Conservation (phyloP, 2,797 vertebrate genomes). For the Cetoscarus ocellatus region DNA sequence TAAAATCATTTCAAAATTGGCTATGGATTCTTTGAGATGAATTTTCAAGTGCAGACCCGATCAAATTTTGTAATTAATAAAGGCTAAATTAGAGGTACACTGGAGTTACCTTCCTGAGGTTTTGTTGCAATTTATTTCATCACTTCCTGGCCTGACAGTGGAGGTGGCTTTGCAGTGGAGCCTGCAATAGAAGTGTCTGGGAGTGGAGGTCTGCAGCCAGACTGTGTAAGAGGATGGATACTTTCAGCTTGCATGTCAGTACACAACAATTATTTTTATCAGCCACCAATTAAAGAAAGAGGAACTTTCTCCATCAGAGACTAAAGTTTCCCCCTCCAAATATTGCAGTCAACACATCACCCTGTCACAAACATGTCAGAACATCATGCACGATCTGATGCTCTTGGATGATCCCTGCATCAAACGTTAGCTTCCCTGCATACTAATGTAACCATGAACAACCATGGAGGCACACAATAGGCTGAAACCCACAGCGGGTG, state of each 20-base stretch:
- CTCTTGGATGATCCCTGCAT: slow-evolving; percentile 55
- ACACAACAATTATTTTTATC: background rate
- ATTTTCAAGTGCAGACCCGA: too few species aligned
- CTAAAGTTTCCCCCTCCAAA: slow-evolving; percentile 7
- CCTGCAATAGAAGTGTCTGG: too few species aligned
- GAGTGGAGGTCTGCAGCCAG: background rate
- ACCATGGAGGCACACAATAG: slow-evolving; percentile 42
- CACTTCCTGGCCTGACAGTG: too few species aligned
- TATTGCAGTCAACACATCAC: slow-evolving; percentile 39
- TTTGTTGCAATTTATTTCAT: too few species aligned
- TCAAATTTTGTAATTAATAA: too few species aligned
- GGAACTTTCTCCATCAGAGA: slow-evolving; percentile 1
- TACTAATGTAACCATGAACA: slow-evolving; percentile 51
- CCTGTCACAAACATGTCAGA: slow-evolving; percentile 33
- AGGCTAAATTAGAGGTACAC: too few species aligned
- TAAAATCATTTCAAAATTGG: too few species aligned
- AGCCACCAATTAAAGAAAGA: slow-evolving; percentile 3
- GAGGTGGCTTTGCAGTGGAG: too few species aligned
- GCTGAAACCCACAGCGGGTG: slow-evolving; percentile 15
- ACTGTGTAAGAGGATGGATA: slow-evolving; percentile 5
- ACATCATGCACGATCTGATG: slow-evolving; percentile 51
- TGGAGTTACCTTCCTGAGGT: too few species aligned
- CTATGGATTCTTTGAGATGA: too few species aligned
- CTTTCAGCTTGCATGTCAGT: slow-evolving; percentile 25
- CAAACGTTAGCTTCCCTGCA: slow-evolving; percentile 35